Evolutionary conservation across 2,113 vertebrate species (phyloP).

Genomic region (Rhinolophus ferrumequinum): DNA sequence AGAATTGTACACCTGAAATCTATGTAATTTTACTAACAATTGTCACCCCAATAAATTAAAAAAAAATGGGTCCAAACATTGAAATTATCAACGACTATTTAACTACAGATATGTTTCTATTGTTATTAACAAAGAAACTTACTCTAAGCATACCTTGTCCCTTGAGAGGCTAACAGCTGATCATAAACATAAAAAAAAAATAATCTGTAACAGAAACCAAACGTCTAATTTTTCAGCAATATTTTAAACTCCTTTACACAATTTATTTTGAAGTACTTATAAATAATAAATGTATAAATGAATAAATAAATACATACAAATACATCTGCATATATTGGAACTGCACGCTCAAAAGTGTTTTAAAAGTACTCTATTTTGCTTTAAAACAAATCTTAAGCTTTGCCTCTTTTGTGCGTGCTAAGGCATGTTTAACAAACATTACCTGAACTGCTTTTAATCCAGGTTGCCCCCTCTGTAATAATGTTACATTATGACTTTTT

Average conservation of each 20-base stretch:
- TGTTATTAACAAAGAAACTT: background rate
- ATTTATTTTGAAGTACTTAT: background rate
- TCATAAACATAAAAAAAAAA: background rate
- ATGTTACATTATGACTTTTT: constrained; percentile 74
- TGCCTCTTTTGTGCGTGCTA: constrained; percentile 8
- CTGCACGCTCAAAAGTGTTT: background rate
- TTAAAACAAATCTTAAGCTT: constrained; percentile 6
- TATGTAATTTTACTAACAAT: no score
- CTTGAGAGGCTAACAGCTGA: background rate
- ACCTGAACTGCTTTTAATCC: constrained; percentile 59
- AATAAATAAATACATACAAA: background rate
- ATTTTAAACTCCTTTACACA: constrained; percentile 6
- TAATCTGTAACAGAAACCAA: background rate
- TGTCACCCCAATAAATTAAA: no score
- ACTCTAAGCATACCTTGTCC: background rate
- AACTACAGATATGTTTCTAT: background rate
- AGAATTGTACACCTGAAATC: no score
- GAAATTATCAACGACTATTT: background rate
- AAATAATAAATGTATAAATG: constrained; percentile 20
- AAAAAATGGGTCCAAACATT: background rate
- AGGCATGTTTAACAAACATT: constrained; percentile 66
- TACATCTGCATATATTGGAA: background rate
- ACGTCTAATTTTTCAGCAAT: background rate
- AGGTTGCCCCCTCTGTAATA: constrained; percentile 59
- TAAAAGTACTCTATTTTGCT: constrained; percentile 33